Evolutionary conservation across 2,797 vertebrate species (phyloP), one percentile per base, ranked within the genome.

Genomic region (Corythornis leucogaster): DNA sequence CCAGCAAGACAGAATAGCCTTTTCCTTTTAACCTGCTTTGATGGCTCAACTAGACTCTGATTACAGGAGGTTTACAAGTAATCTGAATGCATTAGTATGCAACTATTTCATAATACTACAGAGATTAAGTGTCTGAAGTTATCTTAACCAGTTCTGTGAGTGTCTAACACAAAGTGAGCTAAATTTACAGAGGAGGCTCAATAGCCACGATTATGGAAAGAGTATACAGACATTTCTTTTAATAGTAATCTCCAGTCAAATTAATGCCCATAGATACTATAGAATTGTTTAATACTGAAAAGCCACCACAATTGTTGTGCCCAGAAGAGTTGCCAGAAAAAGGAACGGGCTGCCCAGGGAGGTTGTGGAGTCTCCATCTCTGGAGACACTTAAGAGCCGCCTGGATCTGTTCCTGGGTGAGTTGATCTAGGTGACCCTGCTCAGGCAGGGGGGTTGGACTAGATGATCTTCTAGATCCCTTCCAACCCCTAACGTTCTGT

Each of bases 141-240:
- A 95, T 70, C 91, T 91, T 81, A 96, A 92, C 88, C 93, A 95
- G 87, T 75, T 94, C 90, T 94, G 85, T 90, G 73, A 78, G 84
- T 17, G 76, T 80, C 88, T 94, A 94, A 96, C 28, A 57, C 83
- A 81, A 97, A 96, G 85, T 40, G 89, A 95, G 83, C 85, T 93
- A 96, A 97, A 97, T 96, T 95, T 96, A 95, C 76, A 95, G 89
- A 63, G 83, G 86, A 94, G 93, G 81, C 75, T 94, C 96, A 95
- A 94, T 53, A 58, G 91, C 82, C 95, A 71, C 84, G 87, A 97
- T 92, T 85, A 86, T 69, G 73, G 93, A 81, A 90, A 80, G 48
- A 95, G 26, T 89, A 87, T 92, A 95, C 76, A 90, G 87, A 28
- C 57, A 80, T 85, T 96, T 85, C 81, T 88, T 84, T 93, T 78